Conservation (phyloP, 1,140 invertebrate genomes). For the Drosophila nigromelanica region DNA sequence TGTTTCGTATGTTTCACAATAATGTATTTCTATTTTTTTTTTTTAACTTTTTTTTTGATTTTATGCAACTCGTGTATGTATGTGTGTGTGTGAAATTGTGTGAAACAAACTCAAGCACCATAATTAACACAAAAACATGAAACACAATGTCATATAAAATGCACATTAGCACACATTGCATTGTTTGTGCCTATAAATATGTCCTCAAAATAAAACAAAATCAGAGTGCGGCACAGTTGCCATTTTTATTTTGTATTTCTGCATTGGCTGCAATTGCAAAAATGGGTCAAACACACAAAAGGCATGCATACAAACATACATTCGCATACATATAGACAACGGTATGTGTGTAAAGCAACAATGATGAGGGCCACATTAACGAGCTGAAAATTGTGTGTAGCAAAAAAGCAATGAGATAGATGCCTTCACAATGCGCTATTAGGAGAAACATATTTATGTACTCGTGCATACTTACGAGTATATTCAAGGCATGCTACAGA, state of each 20-base stretch:
- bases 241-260: slow-evolving; percentile 10
- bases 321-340: slow-evolving; percentile 1
- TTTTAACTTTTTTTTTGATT: too few species aligned
- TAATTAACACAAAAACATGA: slow-evolving; percentile 17
- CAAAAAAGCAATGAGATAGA: slow-evolving; percentile 26
- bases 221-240: slow-evolving; percentile 4
- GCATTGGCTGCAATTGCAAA: slow-evolving; percentile 37
- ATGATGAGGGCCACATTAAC: slow-evolving; percentile 44
- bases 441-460: slow-evolving; percentile 34
- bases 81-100: background rate
- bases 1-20: slow-evolving; percentile 20
- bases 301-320: slow-evolving; percentile 19
- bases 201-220: slow-evolving; percentile 10
- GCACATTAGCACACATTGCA: slow-evolving; percentile 1
- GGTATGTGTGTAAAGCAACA: slow-evolving; percentile 7
- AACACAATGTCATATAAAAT: slow-evolving; percentile 23
- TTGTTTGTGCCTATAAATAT: slow-evolving; percentile 9
- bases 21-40: background rate
- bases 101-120: background rate
- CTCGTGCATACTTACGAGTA: slow-evolving; percentile 4
- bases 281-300: slow-evolving; percentile 57
- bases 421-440: slow-evolving; percentile 25
- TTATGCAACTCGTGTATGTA: background rate
- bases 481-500: slow-evolving; percentile 5
- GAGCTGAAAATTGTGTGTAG: slow-evolving; percentile 18